A percentile compares a stretch with the other conserved stretches of the same genome.
These are phyloP conservation scores for Trissolcus japonicus DNA, from an alignment of 2,888 invertebrate species.

Conservation along the genomic window DNA sequence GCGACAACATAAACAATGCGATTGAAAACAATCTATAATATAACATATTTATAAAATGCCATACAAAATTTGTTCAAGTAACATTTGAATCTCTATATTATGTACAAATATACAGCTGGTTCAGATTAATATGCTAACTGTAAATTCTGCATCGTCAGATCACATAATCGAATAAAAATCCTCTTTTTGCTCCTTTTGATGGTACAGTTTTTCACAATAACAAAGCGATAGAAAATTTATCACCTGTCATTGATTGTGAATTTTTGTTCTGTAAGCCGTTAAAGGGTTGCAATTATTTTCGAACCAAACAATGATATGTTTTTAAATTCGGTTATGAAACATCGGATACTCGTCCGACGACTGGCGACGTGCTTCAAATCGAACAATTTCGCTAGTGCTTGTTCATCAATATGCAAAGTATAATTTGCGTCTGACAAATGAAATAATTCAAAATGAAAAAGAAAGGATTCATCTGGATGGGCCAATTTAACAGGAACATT, in stretches of 20 bases:
- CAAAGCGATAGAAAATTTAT: conserved; percentile 19
- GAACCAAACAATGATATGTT: conserved; percentile 55
- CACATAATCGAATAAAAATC: conserved; percentile 63
- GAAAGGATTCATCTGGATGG: background rate
- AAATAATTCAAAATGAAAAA: too few species aligned
- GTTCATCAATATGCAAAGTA: background rate
- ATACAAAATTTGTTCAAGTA: conserved; percentile 35
- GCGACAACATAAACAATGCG: conserved; percentile 19
- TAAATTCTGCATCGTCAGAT: conserved; percentile 1
- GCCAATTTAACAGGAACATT: too few species aligned
- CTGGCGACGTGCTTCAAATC: conserved; percentile 29
- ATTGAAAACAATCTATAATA: conserved; percentile 19
- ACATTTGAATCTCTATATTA: conserved; percentile 28
- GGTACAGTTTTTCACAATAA: conserved; percentile 20
- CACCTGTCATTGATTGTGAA: conserved; percentile 26
- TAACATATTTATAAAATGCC: conserved; percentile 34
- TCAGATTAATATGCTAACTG: conserved; percentile 30
- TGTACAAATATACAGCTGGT: conserved; percentile 58
- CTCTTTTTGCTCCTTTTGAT: conserved; percentile 53
- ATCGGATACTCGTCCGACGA: conserved; percentile 51
- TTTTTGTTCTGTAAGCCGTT: conserved; percentile 31
- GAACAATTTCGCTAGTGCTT: conserved; percentile 7
- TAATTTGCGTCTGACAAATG: background rate
- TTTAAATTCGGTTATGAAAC: conserved; percentile 65
- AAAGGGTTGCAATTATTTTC: conserved; percentile 30